Evolutionary conservation across 1,140 invertebrate genomes (phyloP), one percentile per base, ranked within the genome.

Genomic region (Gonioctena quinquepunctata): DNA sequence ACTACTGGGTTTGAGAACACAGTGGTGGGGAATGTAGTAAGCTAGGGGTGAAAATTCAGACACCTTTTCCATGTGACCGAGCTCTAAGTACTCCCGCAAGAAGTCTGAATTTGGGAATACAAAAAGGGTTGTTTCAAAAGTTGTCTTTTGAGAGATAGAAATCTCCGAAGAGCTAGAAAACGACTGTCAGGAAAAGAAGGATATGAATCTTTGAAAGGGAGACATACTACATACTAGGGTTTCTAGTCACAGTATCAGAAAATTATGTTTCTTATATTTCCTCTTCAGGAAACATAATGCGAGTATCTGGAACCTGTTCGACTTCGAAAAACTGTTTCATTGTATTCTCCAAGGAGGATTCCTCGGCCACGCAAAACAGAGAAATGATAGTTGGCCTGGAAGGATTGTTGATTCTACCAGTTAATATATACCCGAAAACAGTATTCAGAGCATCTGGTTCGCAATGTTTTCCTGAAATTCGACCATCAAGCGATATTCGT

Each of bases 1-100:
- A 4, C 42, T 59, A n/a, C 57, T 11, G 1, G 59, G 33, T 56
- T 77, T 76, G 3, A 77, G 7, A 0, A 82, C 79, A n/a, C 60
- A 27, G 60, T 81, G 79, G 72, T 82, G 81, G 5, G 81, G 79
- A 7, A 84, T 26, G 68, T 83, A 82, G 74, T 62, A 71, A 26
- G 25, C 61, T 22, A 26, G 5, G 13, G 21, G 66, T 16, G 33
- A 21, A 63, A 52, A n/a, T 66, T 63, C 48, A 64, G 16, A 16
- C 4, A 1, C 8, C 19, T 22, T 18, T 6, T 19, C n/a, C 74
- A 75, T 76, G 61, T 83, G 77, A 8, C 76, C 76, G 61, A 81
- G 59, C 1, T 70, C 52, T 8, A 56, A 22, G 68, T 84, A 85
- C 69, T 83, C 83, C 26, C 76, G 22, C 25, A 85, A 79, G 60